These are phyloP conservation scores for Actias luna DNA, from an alignment of 2,888 invertebrate species.

Conservation along the genomic window DNA sequence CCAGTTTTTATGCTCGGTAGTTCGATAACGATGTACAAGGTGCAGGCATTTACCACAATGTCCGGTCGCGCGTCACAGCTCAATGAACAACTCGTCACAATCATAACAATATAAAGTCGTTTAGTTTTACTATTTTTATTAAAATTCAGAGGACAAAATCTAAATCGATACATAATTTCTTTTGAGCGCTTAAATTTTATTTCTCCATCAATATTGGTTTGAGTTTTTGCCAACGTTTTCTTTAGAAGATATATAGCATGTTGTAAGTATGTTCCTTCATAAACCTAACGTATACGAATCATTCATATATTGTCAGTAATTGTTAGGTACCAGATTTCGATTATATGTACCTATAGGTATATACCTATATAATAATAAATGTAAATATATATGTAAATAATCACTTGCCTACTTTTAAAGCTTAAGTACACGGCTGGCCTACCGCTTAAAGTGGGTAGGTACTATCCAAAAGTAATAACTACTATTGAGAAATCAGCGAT, in stretches of 20 bases:
- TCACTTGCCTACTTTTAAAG: too few relatives aligned
- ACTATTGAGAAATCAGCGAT: too few relatives aligned
- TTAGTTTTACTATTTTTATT: neutral
- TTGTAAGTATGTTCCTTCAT: neutral
- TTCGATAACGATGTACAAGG: constrained; percentile 45
- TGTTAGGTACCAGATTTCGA: too few relatives aligned
- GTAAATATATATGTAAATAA: too few relatives aligned
- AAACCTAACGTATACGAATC: neutral
- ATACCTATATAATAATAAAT: too few relatives aligned
- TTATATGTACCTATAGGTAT: too few relatives aligned
- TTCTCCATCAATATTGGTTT: neutral
- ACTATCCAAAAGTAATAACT: too few relatives aligned
- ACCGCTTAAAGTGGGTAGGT: too few relatives aligned
- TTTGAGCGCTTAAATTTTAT: neutral
- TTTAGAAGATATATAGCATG: neutral
- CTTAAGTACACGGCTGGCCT: too few relatives aligned
- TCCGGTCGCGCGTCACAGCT: constrained; percentile 61
- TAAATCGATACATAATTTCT: neutral
- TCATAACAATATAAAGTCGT: constrained; percentile 13
- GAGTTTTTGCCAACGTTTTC: neutral
- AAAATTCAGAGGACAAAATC: neutral
- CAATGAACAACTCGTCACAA: constrained; percentile 55
- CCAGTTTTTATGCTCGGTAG: constrained; percentile 34
- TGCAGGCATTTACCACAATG: constrained; percentile 56
- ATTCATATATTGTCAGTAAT: too few relatives aligned